Evolutionary conservation across 2,888 invertebrate species (phyloP), one percentile per base, ranked within the genome.

Genomic region (Tubulanus polymorphus): DNA sequence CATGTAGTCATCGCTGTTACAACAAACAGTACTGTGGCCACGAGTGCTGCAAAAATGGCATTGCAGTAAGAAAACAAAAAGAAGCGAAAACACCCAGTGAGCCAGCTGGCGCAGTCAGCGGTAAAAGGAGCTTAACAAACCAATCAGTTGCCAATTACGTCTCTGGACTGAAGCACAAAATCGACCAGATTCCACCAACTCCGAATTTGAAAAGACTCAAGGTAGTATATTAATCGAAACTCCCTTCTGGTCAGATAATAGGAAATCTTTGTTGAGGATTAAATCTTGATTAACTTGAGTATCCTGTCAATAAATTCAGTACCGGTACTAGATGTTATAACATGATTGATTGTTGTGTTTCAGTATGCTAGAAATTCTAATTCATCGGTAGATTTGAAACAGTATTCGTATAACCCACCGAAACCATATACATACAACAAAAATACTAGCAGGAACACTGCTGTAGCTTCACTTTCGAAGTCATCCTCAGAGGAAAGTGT

Each of bases 31-130:
- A 50, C 2, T 75, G 75, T 63, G 68, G 63, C 6, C 75, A 75
- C 59, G 66, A 67, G 3, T 76, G 75, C 55, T 76, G 76, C 57
- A 75, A 73, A 55, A 53, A 53, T 51, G 73, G 72, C 6, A 57
- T 68, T 0, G 47, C 46, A 27, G 25, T 56, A 10, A 45, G 51
- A 49, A 61, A 58, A 18, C 41, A 8, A 3, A 3, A 41, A 15
- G 41, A 41, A 3, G n/a, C 8, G 48, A 27, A 5, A n/a, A 27
- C 48, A 47, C n/a, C n/a, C n/a, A 8, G 3, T 26, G 26, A n/a
- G 6, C 18, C 27, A 6, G 18, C 48, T 10, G 23, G 10, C 26
- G 23, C 8, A 23, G n/a, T 5, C n/a, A n/a, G 3, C 48, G 20
- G 20, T 45, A 23, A 47, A 20, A 25, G 26, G 27, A 23, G 3